Evolutionary conservation across 2,888 invertebrate genomes (phyloP).

Genomic region (Onthophagus sagittarius): DNA sequence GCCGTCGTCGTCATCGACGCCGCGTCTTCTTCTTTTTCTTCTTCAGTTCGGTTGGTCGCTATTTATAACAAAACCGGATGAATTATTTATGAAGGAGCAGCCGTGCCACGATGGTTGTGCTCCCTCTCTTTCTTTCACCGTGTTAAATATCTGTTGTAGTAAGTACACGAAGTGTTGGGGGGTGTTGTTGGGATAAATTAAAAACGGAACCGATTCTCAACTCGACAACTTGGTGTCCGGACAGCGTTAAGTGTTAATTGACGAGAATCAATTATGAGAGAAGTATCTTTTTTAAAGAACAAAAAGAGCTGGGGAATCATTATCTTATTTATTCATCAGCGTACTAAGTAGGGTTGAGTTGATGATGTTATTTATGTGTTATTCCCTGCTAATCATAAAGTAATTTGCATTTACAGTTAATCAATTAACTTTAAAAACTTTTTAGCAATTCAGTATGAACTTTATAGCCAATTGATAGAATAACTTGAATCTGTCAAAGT

Average conservation of each 20-base stretch:
- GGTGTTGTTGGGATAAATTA: neutral
- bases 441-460: no score
- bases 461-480: no score
- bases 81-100: neutral
- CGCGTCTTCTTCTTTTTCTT: no score
- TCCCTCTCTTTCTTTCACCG: no score
- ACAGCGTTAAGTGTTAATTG: neutral
- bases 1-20: no score
- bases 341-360: no score
- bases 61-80: neutral
- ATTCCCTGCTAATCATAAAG: no score
- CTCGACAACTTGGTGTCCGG: neutral
- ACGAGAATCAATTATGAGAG: neutral
- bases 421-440: no score
- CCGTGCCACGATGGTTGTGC: neutral
- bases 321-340: neutral
- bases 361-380: no score
- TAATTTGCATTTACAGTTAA: no score
- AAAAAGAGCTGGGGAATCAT: neutral
- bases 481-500: no score
- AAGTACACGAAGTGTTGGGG: neutral
- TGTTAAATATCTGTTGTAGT: no score
- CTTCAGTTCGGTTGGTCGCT: neutral
- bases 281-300: neutral
- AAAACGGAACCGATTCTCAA: neutral